Conservation (phyloP, 2,797 vertebrate species). For the Sternarchorhynchus goeldii region DNA sequence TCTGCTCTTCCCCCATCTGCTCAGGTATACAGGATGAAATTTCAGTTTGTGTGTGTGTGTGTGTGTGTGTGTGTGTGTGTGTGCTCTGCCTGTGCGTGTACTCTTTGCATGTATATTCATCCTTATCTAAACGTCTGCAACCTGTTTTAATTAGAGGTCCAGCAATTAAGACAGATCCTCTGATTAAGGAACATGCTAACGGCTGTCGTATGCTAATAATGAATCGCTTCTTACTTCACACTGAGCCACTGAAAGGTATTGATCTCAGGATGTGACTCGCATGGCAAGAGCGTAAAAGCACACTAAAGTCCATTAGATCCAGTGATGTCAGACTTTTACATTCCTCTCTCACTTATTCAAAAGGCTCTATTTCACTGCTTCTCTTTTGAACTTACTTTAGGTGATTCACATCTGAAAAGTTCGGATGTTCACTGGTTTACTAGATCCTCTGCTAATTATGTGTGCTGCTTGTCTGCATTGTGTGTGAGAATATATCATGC, state of each 20-base stretch:
- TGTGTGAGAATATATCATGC: neutral
- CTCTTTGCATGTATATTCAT: neutral
- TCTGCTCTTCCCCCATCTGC: constrained; percentile 30
- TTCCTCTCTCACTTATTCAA: constrained; percentile 13
- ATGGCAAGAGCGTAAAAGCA: constrained; percentile 45
- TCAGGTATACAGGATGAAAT: constrained; percentile 49
- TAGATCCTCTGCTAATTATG: constrained; percentile 4
- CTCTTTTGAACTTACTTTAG: constrained; percentile 15
- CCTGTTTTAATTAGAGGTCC: constrained; percentile 52
- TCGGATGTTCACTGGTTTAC: constrained; percentile 1
- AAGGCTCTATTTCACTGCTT: constrained; percentile 25
- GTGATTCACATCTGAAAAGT: neutral
- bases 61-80: constrained; percentile 6
- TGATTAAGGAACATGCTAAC: constrained; percentile 54
- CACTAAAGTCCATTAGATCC: constrained; percentile 37
- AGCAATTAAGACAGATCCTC: constrained; percentile 54
- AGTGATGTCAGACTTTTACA: constrained; percentile 25
- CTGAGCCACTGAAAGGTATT: constrained; percentile 49
- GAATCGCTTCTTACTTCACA: constrained; percentile 52
- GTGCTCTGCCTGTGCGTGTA: constrained; percentile 12
- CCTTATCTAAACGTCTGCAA: constrained; percentile 11
- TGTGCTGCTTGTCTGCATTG: neutral
- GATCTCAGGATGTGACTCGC: constrained; percentile 50
- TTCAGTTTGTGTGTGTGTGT: constrained; percentile 32
- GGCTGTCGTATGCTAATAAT: constrained; percentile 57